A percentile compares a stretch with the other conserved stretches of the same genome.
Evolutionary conservation across 2,888 invertebrate genomes (phyloP).

Genomic region (Caenorhabditis afra): DNA sequence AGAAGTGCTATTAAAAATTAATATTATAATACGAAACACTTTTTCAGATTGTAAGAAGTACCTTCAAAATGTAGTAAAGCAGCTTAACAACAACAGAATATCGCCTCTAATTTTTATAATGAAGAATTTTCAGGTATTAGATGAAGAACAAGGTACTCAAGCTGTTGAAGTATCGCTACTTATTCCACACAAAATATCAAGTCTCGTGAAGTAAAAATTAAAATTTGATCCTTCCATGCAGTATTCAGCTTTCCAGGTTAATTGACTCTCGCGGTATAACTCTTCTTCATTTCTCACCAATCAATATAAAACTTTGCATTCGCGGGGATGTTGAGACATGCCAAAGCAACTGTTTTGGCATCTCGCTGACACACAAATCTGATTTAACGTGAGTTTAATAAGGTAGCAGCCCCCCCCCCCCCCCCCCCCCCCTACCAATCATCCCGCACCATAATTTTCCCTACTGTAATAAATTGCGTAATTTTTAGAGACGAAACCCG

Average conservation of each 20-base stretch:
- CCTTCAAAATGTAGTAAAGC: no score
- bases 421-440: no score
- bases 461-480: background rate
- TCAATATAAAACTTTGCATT: constrained; percentile 87
- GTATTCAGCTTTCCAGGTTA: constrained; percentile 81
- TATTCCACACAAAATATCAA: constrained; percentile 93
- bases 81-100: no score
- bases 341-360: constrained; percentile 94
- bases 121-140: constrained; percentile 83
- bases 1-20: no score
- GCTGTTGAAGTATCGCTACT: constrained; percentile 91
- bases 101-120: no score
- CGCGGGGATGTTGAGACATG: constrained; percentile 89
- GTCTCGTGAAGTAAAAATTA: constrained; percentile 90
- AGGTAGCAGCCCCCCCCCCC: no score
- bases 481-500: constrained; percentile 32
- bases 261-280: constrained; percentile 90
- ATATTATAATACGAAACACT: no score
- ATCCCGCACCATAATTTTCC: no score
- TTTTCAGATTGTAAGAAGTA: no score
- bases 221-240: background rate
- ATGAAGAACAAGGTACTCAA: constrained; percentile 85
- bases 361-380: constrained; percentile 91
- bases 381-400: constrained; percentile 64
- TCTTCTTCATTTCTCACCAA: constrained; percentile 88